These are phyloP conservation scores for Scrobipalpa atriplicella DNA, from an alignment of 2,888 invertebrate genomes.

Conservation along the genomic window DNA sequence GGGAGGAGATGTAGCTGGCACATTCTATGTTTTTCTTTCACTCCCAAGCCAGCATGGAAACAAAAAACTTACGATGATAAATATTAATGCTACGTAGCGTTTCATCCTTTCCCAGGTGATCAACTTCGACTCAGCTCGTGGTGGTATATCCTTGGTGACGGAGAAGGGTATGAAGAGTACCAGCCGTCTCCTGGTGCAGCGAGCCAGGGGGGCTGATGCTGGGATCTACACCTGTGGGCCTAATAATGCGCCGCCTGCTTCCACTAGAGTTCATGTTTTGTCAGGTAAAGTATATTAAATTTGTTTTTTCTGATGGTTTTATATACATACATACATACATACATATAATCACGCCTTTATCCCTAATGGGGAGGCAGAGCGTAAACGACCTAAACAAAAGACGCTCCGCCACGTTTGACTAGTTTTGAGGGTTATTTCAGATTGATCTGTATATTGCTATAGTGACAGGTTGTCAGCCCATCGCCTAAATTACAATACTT, in stretches of 20 bases:
- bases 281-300: conserved; percentile 84
- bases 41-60: too few species aligned
- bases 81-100: conserved; percentile 20
- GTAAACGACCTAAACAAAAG: too few species aligned
- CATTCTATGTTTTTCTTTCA: too few species aligned
- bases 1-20: too few species aligned
- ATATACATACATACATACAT: too few species aligned
- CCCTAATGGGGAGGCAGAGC: too few species aligned
- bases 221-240: conserved; percentile 94
- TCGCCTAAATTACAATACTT: too few species aligned
- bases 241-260: conserved; percentile 90
- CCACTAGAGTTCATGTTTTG: conserved; percentile 92
- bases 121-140: conserved; percentile 95
- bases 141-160: conserved; percentile 93
- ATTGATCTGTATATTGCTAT: too few species aligned
- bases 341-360: too few species aligned
- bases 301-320: conserved; percentile 73
- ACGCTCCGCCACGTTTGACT: too few species aligned
- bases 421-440: too few species aligned
- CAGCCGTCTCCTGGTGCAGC: conserved; percentile 91
- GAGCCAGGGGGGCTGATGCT: conserved; percentile 90
- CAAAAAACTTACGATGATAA: not conserved
- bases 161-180: conserved; percentile 93
- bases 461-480: too few species aligned
- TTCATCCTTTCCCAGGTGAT: conserved; percentile 83